phyloP scores from a whole-genome alignment of 2,888 invertebrate genomes.

The Caenorhabditis sp. region DNA sequence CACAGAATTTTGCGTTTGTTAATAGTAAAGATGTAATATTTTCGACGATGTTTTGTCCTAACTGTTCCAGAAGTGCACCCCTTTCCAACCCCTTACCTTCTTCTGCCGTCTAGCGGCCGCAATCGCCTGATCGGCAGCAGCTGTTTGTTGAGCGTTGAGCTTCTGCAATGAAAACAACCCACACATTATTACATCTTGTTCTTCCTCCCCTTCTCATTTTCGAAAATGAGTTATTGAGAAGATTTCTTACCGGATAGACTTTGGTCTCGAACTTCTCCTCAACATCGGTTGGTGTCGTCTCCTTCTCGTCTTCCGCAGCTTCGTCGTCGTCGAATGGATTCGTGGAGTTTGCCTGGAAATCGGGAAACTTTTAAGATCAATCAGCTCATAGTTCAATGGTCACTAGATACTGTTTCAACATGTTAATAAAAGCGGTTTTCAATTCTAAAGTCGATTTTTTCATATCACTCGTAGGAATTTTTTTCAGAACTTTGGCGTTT shows the following conservation, averaged over 20 bases:
- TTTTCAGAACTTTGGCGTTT: too few species aligned
- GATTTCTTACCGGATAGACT: constrained; percentile 72
- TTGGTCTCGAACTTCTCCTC: constrained; percentile 71
- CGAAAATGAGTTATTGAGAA: constrained; percentile 11
- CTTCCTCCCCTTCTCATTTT: constrained; percentile 22
- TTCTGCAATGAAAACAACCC: constrained; percentile 57
- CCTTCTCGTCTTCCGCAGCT: constrained; percentile 39
- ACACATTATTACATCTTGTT: constrained; percentile 49
- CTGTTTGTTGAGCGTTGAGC: constrained; percentile 63
- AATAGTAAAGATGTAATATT: too few species aligned
- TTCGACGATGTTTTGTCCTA: too few species aligned
- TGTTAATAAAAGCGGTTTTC: too few species aligned
- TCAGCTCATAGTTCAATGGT: too few species aligned
- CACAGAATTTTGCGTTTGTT: too few species aligned
- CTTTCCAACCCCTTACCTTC: constrained; percentile 30
- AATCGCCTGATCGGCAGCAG: constrained; percentile 64
- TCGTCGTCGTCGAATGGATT: constrained; percentile 77
- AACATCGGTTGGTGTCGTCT: constrained; percentile 37
- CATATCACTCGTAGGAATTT: too few species aligned
- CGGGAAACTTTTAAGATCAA: background rate
- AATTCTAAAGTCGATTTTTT: too few species aligned
- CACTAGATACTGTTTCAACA: too few species aligned
- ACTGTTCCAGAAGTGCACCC: too few species aligned
- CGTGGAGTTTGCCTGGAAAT: constrained; percentile 62
- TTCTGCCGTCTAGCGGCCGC: constrained; percentile 59